These are phyloP conservation scores for Gallinago jamesoni DNA, from an alignment of 2,113 vertebrate genomes.

Conservation along the genomic window DNA sequence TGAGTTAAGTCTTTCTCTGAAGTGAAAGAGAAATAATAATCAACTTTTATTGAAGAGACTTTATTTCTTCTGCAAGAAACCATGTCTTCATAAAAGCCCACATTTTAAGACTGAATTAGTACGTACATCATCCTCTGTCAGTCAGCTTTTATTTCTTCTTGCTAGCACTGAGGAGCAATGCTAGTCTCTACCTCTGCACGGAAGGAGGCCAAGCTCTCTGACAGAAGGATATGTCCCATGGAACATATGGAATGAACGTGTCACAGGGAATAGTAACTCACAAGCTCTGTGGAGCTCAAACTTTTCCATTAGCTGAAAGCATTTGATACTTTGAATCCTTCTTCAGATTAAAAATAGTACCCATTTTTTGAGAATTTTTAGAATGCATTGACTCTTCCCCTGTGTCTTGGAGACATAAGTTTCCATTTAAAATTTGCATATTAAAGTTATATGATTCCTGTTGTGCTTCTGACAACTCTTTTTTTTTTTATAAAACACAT, in stretches of 20 bases:
- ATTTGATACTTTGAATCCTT: background rate
- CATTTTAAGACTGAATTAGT: conserved; percentile 15
- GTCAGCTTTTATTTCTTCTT: background rate
- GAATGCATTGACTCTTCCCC: background rate
- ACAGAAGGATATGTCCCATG: background rate
- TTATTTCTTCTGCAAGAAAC: conserved; percentile 33
- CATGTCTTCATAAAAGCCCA: background rate
- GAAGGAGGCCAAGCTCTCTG: background rate
- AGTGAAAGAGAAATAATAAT: conserved; percentile 48
- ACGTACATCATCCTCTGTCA: background rate
- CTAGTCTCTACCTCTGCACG: background rate
- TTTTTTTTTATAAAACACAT: background rate
- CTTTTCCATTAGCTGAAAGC: background rate
- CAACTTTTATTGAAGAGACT: conserved; percentile 12
- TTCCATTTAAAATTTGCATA: background rate
- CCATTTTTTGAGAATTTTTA: background rate
- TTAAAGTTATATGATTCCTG: background rate
- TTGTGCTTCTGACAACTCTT: background rate
- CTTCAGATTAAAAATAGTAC: background rate
- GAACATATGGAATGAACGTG: background rate
- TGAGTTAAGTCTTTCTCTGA: conserved; percentile 28
- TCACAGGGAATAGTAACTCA: background rate
- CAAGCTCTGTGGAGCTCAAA: background rate
- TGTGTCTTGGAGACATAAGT: background rate
- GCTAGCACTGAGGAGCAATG: background rate